Evolutionary conservation across 1,140 invertebrate genomes (phyloP), one percentile per base, ranked within the genome.

Genomic region (Parapsyche elsis): DNA sequence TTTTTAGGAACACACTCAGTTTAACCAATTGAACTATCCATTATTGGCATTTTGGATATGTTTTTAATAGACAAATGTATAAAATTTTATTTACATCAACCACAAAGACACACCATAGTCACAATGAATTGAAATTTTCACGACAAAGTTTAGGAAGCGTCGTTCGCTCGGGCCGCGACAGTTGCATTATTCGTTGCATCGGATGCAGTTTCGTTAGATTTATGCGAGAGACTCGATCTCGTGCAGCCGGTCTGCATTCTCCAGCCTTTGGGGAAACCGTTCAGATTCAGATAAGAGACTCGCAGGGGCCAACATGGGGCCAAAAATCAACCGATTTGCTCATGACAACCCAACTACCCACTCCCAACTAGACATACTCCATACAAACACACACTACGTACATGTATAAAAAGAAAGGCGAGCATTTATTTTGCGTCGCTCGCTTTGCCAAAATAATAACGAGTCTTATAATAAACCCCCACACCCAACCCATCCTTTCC

Each of bases 201-300:
- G 49, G 12, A n/a, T 53, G 12, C n/a, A n/a, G 7, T 61, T 19
- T 61, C n/a, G 16, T 61, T 61, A 61, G 57, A 61, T 61, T 61
- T 61, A 61, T 61, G 57, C 57, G 30, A 38, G 30, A 38, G 30
- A 38, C 30, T 38, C 30, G 30, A 38, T 38, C 30, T 38, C 30
- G 30, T 7, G 30, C 30, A 61, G 57, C 21, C 16, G 16, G 57
- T 16, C 57, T 19, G 16, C 57, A 61, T 61, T 61, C 57, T 38
- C 14, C 57, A 21, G 5, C 57, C 16, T 61, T 21, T 9, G 57
- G 21, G 57, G 57, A 61, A 61, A 21, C 21, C 57, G 57, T 61
- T 61, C 57, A 61, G 57, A 61, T 61, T 21, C n/a, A 61, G 57
- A 61, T 61, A 61, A 61, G 30, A 38, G 30, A 38, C 30, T 38